phyloP scores from a whole-genome alignment of 2,113 vertebrate species.

The Bubo scandiacus region DNA sequence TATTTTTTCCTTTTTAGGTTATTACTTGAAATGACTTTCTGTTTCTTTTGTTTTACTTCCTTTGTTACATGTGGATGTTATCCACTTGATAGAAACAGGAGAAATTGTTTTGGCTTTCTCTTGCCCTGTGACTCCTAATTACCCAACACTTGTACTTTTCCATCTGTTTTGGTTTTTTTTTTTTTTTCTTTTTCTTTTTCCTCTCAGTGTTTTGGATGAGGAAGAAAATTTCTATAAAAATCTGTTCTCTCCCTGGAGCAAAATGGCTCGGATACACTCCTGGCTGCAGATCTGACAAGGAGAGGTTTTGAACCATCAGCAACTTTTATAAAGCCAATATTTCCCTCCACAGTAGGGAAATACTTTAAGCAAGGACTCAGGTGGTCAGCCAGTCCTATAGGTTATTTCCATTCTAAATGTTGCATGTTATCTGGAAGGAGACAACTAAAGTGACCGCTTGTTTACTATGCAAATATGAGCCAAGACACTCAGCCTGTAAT shows the following conservation, averaged over 20 bases:
- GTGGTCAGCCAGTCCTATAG: not conserved
- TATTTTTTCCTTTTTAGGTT: not conserved
- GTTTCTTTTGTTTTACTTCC: constrained; percentile 8
- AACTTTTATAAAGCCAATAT: not conserved
- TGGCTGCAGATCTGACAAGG: constrained; percentile 55
- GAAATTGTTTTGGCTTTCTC: constrained; percentile 30
- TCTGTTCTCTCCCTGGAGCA: constrained; percentile 31
- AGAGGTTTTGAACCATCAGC: constrained; percentile 51
- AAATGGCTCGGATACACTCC: not conserved
- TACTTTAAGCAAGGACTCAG: not conserved
- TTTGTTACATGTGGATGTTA: not conserved
- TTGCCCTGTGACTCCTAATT: constrained; percentile 33
- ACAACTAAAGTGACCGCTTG: not conserved
- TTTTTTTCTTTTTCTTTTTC: not conserved
- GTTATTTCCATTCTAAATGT: not conserved
- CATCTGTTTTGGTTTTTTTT: not conserved
- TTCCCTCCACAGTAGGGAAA: not conserved
- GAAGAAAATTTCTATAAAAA: constrained; percentile 46
- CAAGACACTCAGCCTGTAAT: not conserved
- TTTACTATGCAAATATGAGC: not conserved
- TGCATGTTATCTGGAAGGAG: not conserved
- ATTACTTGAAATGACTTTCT: not conserved
- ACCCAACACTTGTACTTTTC: constrained; percentile 33
- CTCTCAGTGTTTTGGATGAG: constrained; percentile 2
- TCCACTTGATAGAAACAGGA: constrained; percentile 8